Evolutionary conservation across 2,888 invertebrate genomes (phyloP), one percentile per base, ranked within the genome.

Genomic region (Callyntrura guangdongensis): DNA sequence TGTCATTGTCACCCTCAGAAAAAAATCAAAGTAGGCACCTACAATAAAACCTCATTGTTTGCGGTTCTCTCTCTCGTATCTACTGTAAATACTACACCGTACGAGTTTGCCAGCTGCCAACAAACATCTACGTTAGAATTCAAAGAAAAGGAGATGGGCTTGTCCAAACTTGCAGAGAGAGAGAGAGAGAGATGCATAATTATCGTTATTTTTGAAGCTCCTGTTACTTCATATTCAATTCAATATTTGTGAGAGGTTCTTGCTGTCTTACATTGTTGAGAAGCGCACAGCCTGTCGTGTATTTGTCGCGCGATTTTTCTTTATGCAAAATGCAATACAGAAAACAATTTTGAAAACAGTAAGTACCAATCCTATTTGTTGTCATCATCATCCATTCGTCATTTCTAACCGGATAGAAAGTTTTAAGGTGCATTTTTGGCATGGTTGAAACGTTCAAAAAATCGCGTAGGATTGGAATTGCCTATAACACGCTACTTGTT

Each of bases 361-460:
- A 83, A n/a, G 67, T 45, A 25, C 83, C 83, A 47, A 83, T 47
- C 45, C 67, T 83, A 9, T 47, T 1, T 67, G 12, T 49, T 47
- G 20, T 67, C 47, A 49, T 64, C 47, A 67, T 83, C 83, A 67
- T 83, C 36, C 64, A 77, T 61, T 79, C 79, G 81, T 90, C 86
- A 86, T 82, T 82, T 69, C 69, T 69, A 90, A 90, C 90, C 90
- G 90, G 90, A 90, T 90, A 90, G 90, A 90, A 90, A 90, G 90
- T 90, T 90, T 69, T 84, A 77, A 53, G 61, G 49, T 27, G 72
- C 9, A 56, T 81, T 85, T 90, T 90, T 85, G 89, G 85, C 84
- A 77, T 53, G 77, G 47, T 72, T 83, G 47, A 69, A 36, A 36
- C 36, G 0, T 82, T 69, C 4, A 25, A 56, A 27, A 56, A 27